Evolutionary conservation across 2,888 invertebrate species (phyloP).

Genomic region (Apamea sordens): DNA sequence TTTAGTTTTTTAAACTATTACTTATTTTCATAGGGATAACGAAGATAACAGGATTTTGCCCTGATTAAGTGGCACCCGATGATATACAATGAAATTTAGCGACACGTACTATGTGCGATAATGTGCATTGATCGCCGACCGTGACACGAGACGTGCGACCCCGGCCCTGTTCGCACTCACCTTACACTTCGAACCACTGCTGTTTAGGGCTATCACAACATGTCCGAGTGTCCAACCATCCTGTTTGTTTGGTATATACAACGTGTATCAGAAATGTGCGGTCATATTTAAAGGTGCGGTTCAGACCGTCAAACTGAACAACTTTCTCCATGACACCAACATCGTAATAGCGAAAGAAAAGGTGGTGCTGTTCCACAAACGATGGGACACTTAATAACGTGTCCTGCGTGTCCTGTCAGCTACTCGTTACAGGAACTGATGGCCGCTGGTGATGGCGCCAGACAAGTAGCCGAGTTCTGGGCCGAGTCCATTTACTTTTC

Average conservation of each 20-base stretch:
- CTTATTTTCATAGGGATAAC: background rate
- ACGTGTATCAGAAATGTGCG: background rate
- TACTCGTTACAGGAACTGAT: too few relatives aligned
- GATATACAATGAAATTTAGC: conserved; percentile 12
- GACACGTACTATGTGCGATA: conserved; percentile 33
- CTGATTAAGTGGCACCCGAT: background rate
- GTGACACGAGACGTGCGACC: conserved; percentile 86
- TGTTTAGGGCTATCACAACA: conserved; percentile 41
- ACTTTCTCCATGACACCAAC: background rate
- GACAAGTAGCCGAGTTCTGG: too few relatives aligned
- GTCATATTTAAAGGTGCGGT: background rate
- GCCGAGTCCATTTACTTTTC: too few relatives aligned
- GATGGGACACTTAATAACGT: too few relatives aligned
- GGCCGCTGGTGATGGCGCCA: too few relatives aligned
- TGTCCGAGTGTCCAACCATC: background rate
- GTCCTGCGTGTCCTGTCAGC: too few relatives aligned
- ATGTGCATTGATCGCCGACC: conserved; percentile 71
- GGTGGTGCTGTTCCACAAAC: too few relatives aligned
- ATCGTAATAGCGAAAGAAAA: background rate
- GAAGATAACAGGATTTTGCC: background rate
- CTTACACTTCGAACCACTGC: conserved; percentile 63
- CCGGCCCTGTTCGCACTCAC: conserved; percentile 71
- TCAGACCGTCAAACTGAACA: background rate
- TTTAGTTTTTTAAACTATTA: too few relatives aligned
- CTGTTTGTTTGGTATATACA: background rate